These are phyloP conservation scores for Polyodon spathula DNA, from an alignment of 2,113 vertebrate species.

Conservation along the genomic window DNA sequence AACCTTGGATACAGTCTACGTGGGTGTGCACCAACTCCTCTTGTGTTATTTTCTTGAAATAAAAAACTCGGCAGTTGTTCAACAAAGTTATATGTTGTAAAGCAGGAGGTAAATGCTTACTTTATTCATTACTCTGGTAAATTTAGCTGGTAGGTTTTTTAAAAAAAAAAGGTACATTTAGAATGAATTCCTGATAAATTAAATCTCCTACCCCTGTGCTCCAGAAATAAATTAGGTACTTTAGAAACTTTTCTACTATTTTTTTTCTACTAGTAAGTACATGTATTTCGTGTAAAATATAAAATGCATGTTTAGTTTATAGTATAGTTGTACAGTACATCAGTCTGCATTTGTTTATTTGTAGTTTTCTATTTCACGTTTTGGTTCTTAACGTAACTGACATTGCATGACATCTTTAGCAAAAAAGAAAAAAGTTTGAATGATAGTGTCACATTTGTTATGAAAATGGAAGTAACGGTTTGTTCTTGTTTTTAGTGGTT, in stretches of 20 bases:
- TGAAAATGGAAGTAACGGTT: neutral
- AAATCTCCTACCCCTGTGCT: neutral
- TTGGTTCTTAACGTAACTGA: neutral
- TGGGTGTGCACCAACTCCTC: no score
- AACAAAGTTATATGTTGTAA: slow-evolving; percentile 91
- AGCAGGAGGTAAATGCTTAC: slow-evolving; percentile 78
- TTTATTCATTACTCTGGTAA: neutral
- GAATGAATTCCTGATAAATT: neutral
- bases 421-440: no score
- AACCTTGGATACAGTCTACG: no score
- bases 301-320: slow-evolving; percentile 14
- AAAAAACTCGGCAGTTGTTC: slow-evolving; percentile 25
- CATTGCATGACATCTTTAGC: neutral
- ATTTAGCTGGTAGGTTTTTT: neutral
- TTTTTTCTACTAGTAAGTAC: neutral
- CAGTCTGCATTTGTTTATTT: neutral
- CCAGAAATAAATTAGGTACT: neutral
- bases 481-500: slow-evolving; percentile 71
- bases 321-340: neutral
- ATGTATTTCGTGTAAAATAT: slow-evolving; percentile 3
- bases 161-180: neutral
- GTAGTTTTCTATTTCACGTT: neutral
- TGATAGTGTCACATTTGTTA: no score
- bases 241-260: neutral
- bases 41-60: neutral